Base-by-base conservation (phyloP, 2,797 vertebrate genomes). In the Cacajao melanocephalus region DNA sequence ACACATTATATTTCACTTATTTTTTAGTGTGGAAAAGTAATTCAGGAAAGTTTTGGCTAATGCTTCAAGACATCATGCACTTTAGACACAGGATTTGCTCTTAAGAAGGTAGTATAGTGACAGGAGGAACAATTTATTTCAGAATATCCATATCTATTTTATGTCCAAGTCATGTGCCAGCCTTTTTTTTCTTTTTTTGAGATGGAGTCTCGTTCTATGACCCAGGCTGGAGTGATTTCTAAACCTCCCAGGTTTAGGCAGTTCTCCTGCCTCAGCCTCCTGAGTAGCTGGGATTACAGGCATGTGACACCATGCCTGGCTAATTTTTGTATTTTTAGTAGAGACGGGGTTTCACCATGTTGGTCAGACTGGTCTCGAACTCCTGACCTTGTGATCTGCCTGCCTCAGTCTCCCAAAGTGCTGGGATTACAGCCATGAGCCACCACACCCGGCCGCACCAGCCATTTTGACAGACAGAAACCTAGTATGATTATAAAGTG, bases 21-120 rank as follows among this genome's bases (percentile, higher is more conserved):
- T 84, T 97, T 96, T 97, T 88, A 94, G 94, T 88, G 48, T 57
- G 80, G 48, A 90, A 94, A 92, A 92, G 28, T 78, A 90, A 86
- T 76, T 94, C 15, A 33, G 58, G 28, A 79, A 84, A 82, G 76
- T 89, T 95, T 96, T 73, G 14, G 55, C 76, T 78, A 81, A 52
- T 82, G 70, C 36, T 64, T 95, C n/a, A 64, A 90, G 79, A 90
- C 30, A 41, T 41, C 22, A 52, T 17, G 52, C 39, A 61, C 46
- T 90, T 79, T 79, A 44, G 57, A 83, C 64, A 58, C 0, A 87
- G 20, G 33, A 57, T 84, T 75, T 88, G 70, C 19, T 52, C 78
- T 86, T 93, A 75, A 84, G 83, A 88, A 82, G 36, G 33, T 30
- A 67, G 64, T 36, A 55, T 4, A 78, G 7, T 3, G 24, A 79